Percentiles rank a stretch among this genome's conserved stretches.
These are phyloP conservation scores for Sylvilagus bachmani DNA, from an alignment of 2,113 vertebrate species.

Conservation along the genomic window DNA sequence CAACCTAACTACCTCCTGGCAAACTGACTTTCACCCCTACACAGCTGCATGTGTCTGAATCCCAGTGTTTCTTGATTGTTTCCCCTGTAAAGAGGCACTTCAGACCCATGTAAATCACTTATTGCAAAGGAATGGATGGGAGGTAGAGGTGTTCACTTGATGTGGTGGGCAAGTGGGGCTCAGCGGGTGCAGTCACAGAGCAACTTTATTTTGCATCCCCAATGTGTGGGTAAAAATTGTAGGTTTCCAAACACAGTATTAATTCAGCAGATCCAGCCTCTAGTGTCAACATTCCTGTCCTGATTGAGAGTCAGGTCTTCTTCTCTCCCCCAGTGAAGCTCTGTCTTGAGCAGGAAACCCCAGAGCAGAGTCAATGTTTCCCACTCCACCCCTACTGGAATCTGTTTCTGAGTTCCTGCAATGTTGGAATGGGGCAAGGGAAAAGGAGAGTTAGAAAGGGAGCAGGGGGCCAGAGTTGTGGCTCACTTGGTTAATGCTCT, in stretches of 20 bases:
- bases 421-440: not conserved
- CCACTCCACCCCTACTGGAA: not conserved
- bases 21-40: not conserved
- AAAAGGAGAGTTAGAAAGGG: not conserved
- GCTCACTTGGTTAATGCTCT: too few relatives aligned
- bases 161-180: not conserved
- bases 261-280: not conserved
- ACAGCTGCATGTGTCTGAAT: not conserved
- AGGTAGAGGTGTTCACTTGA: not conserved
- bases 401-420: not conserved
- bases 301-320: conserved; percentile 8
- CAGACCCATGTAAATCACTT: not conserved
- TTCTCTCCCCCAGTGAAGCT: not conserved
- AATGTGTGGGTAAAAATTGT: not conserved
- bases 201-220: conserved; percentile 23
- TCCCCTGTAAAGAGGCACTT: not conserved
- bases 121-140: not conserved
- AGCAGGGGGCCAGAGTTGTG: not conserved
- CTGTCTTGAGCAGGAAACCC: not conserved
- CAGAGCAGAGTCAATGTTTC: too few relatives aligned
- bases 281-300: not conserved
- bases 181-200: not conserved
- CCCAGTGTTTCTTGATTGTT: not conserved
- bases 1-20: not conserved
- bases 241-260: not conserved